Base-by-base conservation (phyloP, 2,113 vertebrate genomes). In the Anarrhichthys ocellatus region DNA sequence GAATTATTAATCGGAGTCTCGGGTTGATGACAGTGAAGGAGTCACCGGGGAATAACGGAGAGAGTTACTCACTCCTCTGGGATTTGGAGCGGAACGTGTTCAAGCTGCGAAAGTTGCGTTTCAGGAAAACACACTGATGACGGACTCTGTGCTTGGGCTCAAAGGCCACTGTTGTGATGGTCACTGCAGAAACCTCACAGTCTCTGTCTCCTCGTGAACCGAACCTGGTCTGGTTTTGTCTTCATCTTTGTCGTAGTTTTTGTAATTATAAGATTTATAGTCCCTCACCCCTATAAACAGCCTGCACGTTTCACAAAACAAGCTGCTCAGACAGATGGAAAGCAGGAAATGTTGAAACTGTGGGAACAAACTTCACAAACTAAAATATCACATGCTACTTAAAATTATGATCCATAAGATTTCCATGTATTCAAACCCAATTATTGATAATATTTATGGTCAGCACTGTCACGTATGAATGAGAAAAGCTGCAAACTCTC, bases 1-100 rank as follows among this genome's bases (percentile, higher is more conserved):
- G 38, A 88, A 80, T 85, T 83, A 89, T 85, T 83, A 84, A 82
- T 84, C 11, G 0, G 38, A 58, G 68, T 46, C 65, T 7, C 66
- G 65, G 78, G 52, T 36, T 52, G 82, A 81, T 82, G 87, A 87
- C 80, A 80, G 81, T 11, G 2, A 48, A 2, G 0, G 40, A 36
- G 67, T 52, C 67, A 6, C 34, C 40, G 36, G 77, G 56, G 80
- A 86, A 65, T 73, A 48, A 73, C 0, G 7, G 77, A 38, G 66
- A 32, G 48, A 17, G 50, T 80, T 73, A 63, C 63, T 83, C 71
- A 68, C 18, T 17, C 9, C 66, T 76, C 24, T 7, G 73, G 73
- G 63, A 76, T 61, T 76, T 84, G 86, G 82, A 67, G 54, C 22
- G 14, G 2, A 40, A 38, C 14, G 32, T 73, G 72, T 79, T 50